Evolutionary conservation across 2,888 invertebrate genomes (phyloP).

Genomic region (Leptodirus hochenwartii): DNA sequence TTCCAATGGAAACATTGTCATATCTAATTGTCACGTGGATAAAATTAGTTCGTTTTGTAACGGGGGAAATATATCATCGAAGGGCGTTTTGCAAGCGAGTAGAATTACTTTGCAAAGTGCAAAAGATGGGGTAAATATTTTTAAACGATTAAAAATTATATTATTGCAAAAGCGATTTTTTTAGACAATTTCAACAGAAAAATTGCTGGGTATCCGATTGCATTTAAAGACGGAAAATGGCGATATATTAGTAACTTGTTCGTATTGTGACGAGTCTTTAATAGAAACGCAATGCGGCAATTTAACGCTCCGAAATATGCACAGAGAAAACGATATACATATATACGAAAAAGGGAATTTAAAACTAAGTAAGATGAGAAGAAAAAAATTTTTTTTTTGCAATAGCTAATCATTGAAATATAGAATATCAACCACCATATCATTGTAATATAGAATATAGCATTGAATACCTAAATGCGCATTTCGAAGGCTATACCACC

Average conservation of each 20-base stretch:
- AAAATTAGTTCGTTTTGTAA: constrained; percentile 4
- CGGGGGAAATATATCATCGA: constrained; percentile 6
- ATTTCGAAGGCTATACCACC: too few species aligned
- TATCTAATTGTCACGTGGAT: constrained; percentile 5
- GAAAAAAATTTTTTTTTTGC: background rate
- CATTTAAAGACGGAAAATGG: constrained; percentile 8
- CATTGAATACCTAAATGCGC: too few species aligned
- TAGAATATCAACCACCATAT: too few species aligned
- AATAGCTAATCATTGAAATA: too few species aligned
- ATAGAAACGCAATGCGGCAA: constrained; percentile 8
- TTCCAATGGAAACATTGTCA: constrained; percentile 6
- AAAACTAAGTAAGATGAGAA: constrained; percentile 7
- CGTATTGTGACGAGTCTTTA: constrained; percentile 7
- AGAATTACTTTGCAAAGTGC: constrained; percentile 5
- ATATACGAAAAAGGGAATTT: constrained; percentile 5
- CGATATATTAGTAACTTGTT: constrained; percentile 3
- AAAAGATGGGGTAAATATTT: constrained; percentile 6
- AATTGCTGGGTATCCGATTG: constrained; percentile 8
- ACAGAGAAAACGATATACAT: constrained; percentile 7
- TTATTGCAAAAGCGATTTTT: constrained; percentile 1
- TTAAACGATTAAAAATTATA: background rate
- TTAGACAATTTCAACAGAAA: constrained; percentile 6
- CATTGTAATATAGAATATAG: too few species aligned
- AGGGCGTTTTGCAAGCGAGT: constrained; percentile 6
- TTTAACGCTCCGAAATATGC: constrained; percentile 7